Percentiles rank a stretch among this genome's conserved stretches.
Evolutionary conservation across 2,888 invertebrate genomes (phyloP).

Genomic region (Tetragonisca angustula): DNA sequence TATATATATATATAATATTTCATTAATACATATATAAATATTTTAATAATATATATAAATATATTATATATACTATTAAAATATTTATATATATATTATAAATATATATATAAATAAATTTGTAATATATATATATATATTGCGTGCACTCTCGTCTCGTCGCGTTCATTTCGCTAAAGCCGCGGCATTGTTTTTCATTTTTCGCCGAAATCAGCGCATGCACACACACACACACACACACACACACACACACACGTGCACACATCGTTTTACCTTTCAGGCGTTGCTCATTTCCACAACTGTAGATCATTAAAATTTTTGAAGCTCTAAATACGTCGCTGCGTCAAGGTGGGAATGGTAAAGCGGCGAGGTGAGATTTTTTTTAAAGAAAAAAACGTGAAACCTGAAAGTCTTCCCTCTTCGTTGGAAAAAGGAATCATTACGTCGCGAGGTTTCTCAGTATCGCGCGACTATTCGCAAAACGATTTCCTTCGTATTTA

Average conservation of each 20-base stretch:
- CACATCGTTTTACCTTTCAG: neutral
- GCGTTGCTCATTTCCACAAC: slow-evolving; percentile 6
- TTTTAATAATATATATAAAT: too few relatives aligned
- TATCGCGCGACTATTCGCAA: neutral
- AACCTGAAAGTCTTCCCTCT: neutral
- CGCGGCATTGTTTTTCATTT: neutral
- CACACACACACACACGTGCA: neutral
- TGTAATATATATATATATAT: too few relatives aligned
- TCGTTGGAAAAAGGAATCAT: too few relatives aligned
- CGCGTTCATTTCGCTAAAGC: neutral
- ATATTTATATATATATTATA: too few relatives aligned
- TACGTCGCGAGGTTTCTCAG: neutral
- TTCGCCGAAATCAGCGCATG: neutral
- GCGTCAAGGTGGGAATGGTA: neutral
- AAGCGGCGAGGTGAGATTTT: neutral
- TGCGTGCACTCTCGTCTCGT: too few relatives aligned
- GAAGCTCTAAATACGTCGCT: neutral
- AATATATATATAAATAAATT: too few relatives aligned
- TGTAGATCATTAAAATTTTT: slow-evolving; percentile 4
- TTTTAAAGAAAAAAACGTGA: neutral
- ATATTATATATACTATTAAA: too few relatives aligned
- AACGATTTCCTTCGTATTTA: neutral
- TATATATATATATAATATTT: too few relatives aligned
- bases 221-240: neutral
- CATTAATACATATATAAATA: too few relatives aligned